Evolutionary conservation across 2,113 vertebrate genomes (phyloP).

Genomic region (Coracopsis vasa): DNA sequence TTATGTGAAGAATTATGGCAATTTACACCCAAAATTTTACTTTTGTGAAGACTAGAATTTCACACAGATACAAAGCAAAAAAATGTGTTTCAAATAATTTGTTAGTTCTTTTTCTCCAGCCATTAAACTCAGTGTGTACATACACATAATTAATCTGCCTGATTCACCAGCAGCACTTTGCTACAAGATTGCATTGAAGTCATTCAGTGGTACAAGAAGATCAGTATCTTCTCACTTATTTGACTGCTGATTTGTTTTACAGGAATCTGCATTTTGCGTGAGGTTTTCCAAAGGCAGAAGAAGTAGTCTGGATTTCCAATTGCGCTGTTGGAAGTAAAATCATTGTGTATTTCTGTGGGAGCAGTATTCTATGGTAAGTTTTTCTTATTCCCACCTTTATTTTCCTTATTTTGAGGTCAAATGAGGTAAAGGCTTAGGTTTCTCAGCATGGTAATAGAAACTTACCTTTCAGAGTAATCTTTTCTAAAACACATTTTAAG

Average conservation of each 20-base stretch:
- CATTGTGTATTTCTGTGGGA: not conserved
- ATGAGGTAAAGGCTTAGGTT: not conserved
- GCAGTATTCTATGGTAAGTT: not conserved
- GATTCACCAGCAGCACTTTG: not conserved
- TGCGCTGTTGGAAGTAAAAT: not conserved
- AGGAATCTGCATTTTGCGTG: not conserved
- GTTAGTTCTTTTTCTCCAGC: not conserved
- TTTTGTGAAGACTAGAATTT: not conserved
- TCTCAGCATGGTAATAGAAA: not conserved
- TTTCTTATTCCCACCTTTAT: not conserved
- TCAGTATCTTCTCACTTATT: not conserved
- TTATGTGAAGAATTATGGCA: not conserved
- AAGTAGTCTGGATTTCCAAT: not conserved
- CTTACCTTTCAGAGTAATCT: not conserved
- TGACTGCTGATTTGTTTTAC: not conserved
- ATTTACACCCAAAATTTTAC: not conserved
- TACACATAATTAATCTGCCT: not conserved
- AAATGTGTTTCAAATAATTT: not conserved
- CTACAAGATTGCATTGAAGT: not conserved
- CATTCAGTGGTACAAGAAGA: not conserved
- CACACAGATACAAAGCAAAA: not conserved
- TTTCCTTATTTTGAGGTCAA: not conserved
- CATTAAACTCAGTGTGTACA: not conserved
- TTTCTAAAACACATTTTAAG: not conserved
- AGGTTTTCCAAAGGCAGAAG: not conserved